Evolutionary conservation across 2,797 vertebrate genomes (phyloP).

Genomic region (Triplophysa bombifrons): DNA sequence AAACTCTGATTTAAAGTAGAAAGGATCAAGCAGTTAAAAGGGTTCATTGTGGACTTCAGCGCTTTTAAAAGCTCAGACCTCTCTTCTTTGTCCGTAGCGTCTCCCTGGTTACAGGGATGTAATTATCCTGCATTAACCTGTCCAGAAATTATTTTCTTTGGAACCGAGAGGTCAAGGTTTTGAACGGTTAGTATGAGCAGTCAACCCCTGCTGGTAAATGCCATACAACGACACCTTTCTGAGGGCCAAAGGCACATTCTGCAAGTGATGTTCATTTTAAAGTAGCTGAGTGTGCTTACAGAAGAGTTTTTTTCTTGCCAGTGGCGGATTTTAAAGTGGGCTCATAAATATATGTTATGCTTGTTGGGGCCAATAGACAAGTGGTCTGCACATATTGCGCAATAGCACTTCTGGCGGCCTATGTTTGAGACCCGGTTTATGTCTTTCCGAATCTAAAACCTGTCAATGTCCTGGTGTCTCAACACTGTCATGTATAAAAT

Average conservation of each 20-base stretch:
- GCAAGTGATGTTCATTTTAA: background rate
- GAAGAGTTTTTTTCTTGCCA: background rate
- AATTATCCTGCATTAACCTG: conserved; percentile 24
- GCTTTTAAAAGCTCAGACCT: conserved; percentile 26
- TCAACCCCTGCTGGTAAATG: background rate
- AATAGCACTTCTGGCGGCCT: no score
- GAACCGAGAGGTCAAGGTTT: conserved; percentile 6
- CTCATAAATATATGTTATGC: background rate
- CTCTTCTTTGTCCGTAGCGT: background rate
- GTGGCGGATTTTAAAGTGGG: background rate
- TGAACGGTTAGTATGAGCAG: background rate
- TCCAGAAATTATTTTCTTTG: background rate
- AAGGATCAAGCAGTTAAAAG: conserved; percentile 61
- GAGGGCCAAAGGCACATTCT: background rate
- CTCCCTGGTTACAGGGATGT: conserved; percentile 13
- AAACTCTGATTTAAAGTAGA: conserved; percentile 58
- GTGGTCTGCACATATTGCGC: no score
- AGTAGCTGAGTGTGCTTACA: background rate
- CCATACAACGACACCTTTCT: background rate
- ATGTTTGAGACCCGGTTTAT: no score
- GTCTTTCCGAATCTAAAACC: no score
- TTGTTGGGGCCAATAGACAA: no score
- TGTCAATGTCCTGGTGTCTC: no score
- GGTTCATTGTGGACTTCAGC: conserved; percentile 42
- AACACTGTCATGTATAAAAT: no score